phyloP scores from a whole-genome alignment of 2,888 invertebrate species.

The Andrena praecox region DNA sequence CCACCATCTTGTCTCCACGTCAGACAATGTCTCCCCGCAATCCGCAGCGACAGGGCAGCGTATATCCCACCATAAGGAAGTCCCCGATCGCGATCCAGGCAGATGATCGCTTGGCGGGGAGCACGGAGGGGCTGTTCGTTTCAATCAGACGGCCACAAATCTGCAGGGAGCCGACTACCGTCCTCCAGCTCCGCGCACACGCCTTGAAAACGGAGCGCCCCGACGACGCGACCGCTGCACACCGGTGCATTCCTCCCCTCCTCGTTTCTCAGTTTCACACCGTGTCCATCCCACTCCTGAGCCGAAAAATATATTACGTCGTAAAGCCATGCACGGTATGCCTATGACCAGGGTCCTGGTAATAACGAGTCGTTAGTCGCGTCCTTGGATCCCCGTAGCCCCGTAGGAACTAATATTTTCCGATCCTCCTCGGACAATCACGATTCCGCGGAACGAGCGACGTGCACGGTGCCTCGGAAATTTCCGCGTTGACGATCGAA shows the following conservation, averaged over 20 bases:
- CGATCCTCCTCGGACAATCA: conserved; percentile 36
- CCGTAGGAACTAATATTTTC: conserved; percentile 33
- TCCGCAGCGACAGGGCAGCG: conserved; percentile 43
- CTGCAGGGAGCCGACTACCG: conserved; percentile 72
- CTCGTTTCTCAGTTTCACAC: conserved; percentile 17
- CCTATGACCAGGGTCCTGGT: conserved; percentile 19
- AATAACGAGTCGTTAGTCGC: conserved; percentile 46
- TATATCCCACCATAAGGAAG: conserved; percentile 65
- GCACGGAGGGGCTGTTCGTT: conserved; percentile 77
- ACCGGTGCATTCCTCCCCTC: conserved; percentile 13
- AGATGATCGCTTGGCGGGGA: conserved; percentile 51
- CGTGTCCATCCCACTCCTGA: neutral
- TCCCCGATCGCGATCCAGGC: conserved; percentile 45
- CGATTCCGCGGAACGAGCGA: conserved; percentile 10
- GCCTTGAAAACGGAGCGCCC: conserved; percentile 35
- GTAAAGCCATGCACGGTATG: conserved; percentile 39
- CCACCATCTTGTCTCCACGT: neutral
- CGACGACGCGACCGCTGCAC: conserved; percentile 9
- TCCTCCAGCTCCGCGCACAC: conserved; percentile 60
- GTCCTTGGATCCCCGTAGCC: conserved; percentile 9
- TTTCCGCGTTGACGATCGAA: conserved; percentile 22
- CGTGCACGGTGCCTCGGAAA: conserved; percentile 12
- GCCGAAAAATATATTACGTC: conserved; percentile 60
- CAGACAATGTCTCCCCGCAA: neutral
- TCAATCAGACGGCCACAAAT: conserved; percentile 81